phyloP scores from a whole-genome alignment of 2,113 vertebrate genomes.

The Dendrocopos noguchii region DNA sequence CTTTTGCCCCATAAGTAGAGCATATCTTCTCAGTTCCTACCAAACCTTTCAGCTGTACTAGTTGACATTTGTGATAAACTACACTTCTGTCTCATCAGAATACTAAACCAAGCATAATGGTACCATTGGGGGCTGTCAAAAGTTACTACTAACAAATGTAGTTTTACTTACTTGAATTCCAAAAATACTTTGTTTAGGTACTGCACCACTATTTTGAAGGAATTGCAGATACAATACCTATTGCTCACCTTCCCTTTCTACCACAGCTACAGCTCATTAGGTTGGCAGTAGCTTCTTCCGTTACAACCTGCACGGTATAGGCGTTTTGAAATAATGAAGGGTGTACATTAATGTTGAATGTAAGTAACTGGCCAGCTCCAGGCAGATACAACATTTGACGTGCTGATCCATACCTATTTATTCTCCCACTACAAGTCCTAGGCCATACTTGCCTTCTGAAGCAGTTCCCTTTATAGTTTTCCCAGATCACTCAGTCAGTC shows the following conservation, averaged over 20 bases:
- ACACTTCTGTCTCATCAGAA: conserved; percentile 33
- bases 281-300: conserved; percentile 36
- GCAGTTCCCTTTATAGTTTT: not conserved
- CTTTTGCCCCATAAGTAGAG: conserved; percentile 15
- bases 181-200: conserved; percentile 52
- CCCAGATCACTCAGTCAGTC: not conserved
- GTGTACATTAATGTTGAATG: conserved; percentile 58
- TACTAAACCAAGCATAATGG: conserved; percentile 32
- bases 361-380: conserved; percentile 43
- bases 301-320: not conserved
- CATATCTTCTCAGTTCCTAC: not conserved
- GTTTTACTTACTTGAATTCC: conserved; percentile 65
- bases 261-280: conserved; percentile 24
- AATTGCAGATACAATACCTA: conserved; percentile 46
- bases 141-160: conserved; percentile 46
- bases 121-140: conserved; percentile 68
- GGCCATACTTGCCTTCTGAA: not conserved
- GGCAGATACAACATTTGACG: conserved; percentile 44
- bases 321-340: conserved; percentile 63
- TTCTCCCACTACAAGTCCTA: conserved; percentile 43
- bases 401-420: conserved; percentile 67
- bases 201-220: conserved; percentile 74
- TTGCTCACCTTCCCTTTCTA: conserved; percentile 52
- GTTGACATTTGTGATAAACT: not conserved
- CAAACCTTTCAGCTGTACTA: not conserved